Base-by-base conservation (phyloP, 1,140 invertebrate genomes). In the Hermatobates lingyangjiaoensis region DNA sequence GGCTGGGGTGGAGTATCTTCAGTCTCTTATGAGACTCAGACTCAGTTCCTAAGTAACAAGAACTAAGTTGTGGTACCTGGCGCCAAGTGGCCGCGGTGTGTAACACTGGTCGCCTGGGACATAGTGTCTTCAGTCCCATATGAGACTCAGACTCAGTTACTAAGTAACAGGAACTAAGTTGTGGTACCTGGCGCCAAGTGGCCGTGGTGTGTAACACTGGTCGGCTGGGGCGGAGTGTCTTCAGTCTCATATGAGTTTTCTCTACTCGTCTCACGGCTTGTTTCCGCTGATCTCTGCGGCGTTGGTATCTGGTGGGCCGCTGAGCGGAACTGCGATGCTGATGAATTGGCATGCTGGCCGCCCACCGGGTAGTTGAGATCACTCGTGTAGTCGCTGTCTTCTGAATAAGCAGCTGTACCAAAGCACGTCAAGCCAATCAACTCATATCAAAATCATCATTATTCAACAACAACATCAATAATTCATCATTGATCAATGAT, bases 341-440 rank as follows among this genome's bases (percentile, higher is more conserved):
- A 87, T 60, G 82, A 85, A 66, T 89, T 89, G 45, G 85, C 74
- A 63, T 83, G 81, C 62, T 87, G 82, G 39, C 80, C 86, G 39
- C 80, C 86, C 53, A 92, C 81, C 38, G 91, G 91, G 70, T 87
- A 95, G 72, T 92, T 95, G 60, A 94, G 76, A 69, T 97, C 92
- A 51, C 86, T 90, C 27, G 91, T 96, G 68, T 97, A 97, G 69
- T 97, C 92, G 58, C 83, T 87, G 70, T 92, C 92, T 70, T 97
- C 92, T 23, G 90, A 95, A 66, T 94, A 86, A 45, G 89, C 88
- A 61, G 89, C 89, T 92, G 72, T 60, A 76, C 28, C 48, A 55
- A 10, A n/a, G n/a, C n/a, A n/a, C n/a, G n/a, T n/a, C n/a, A n/a
- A n/a, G n/a, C n/a, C n/a, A n/a, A n/a, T n/a, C n/a, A n/a, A n/a